Base-by-base conservation (phyloP, 1,140 invertebrate genomes). In the Nylanderia fulva region DNA sequence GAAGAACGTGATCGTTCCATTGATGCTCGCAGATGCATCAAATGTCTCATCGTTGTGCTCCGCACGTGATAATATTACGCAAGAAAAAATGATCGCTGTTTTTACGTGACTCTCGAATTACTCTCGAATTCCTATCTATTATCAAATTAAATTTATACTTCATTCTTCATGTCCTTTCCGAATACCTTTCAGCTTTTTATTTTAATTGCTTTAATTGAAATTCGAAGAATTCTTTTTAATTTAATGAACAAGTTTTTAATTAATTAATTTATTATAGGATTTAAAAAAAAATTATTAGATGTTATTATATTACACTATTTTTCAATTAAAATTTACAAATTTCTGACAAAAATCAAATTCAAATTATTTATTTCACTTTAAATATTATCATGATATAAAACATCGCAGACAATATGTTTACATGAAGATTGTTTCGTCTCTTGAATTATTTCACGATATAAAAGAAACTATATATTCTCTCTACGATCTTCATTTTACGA, bases 11-110 rank as follows among this genome's bases (percentile, higher is more conserved):
- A 86, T 58, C 76, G 18, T 54, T 39, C 39, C 74, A 7, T 18
- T 15, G 68, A 86, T 76, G 85, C 21, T 33, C 75, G 21, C 85
- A 84, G 56, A 66, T 86, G 77, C 52, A 39, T 75, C 42, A 60
- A 86, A 76, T 39, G 69, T 64, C 2, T 18, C 24, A 27, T 48
- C n/a, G 27, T 64, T 42, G 6, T 36, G 13, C n/a, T n/a, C 15
- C 27, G 39, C n/a, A 1, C 74, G 36, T 63, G 39, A 75, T 42
- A n/a, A 18, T 29, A 42, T 76, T 76, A 45, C 27, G 27, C n/a
- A 29, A 68, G 36, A 68, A 68, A 21, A 69, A 79, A 39, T 39
- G 21, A 15, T n/a, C 13, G 6, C n/a, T 48, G n/a, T 36, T 63
- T 64, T 64, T 6, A 4, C n/a, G n/a, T 36, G 52, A 39, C n/a